Evolutionary conservation across 2,888 invertebrate genomes (phyloP).

Genomic region (Gisinianus flammeolus): DNA sequence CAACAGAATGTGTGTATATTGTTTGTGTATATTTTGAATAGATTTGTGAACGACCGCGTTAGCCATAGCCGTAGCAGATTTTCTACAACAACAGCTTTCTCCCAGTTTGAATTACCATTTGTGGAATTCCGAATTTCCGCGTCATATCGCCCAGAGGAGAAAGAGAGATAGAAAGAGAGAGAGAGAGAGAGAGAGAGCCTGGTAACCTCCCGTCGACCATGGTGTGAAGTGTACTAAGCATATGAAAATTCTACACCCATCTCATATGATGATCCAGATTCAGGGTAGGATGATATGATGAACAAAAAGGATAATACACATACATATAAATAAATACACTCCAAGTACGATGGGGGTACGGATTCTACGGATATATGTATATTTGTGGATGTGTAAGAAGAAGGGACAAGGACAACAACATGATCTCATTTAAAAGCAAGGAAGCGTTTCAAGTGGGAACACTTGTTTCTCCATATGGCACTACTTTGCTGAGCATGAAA

Average conservation of each 20-base stretch:
- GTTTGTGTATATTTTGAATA: neutral
- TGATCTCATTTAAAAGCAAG: constrained; percentile 30
- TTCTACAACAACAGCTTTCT: neutral
- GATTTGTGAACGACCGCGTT: constrained; percentile 7
- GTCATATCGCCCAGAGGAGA: neutral
- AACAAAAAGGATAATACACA: no score
- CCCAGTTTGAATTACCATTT: constrained; percentile 13
- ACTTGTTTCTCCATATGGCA: constrained; percentile 33
- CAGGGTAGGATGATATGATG: no score
- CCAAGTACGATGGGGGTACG: neutral
- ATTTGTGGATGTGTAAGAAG: neutral
- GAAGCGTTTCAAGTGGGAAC: constrained; percentile 31
- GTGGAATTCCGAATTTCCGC: constrained; percentile 7
- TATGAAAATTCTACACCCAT: no score
- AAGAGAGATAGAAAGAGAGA: no score
- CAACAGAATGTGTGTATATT: neutral
- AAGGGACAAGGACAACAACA: neutral
- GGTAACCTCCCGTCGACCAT: no score
- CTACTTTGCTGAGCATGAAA: constrained; percentile 2
- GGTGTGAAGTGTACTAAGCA: no score
- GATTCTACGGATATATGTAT: neutral
- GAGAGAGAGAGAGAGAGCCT: no score
- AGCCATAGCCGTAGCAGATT: no score
- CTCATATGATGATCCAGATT: no score
- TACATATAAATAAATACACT: neutral